Evolutionary conservation across 2,888 invertebrate species (phyloP).

Genomic region (Lepidochrysops patricia): DNA sequence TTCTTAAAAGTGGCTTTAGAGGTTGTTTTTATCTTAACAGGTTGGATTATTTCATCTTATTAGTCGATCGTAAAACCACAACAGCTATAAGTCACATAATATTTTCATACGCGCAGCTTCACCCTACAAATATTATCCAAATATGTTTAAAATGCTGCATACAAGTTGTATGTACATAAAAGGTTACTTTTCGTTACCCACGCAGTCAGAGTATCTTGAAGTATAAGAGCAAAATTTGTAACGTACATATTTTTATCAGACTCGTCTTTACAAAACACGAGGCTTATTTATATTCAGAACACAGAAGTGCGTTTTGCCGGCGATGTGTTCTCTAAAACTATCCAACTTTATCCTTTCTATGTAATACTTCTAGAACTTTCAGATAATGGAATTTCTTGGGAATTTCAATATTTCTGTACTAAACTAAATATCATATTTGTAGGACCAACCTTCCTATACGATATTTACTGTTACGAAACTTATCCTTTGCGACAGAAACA

Average conservation of each 20-base stretch:
- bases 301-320: constrained; percentile 1
- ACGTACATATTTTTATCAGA: background rate
- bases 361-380: constrained; percentile 6
- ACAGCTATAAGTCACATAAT: no score
- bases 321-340: background rate
- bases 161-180: no score
- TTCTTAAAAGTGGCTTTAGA: background rate
- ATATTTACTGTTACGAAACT: background rate
- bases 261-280: background rate
- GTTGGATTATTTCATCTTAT: no score
- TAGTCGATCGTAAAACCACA: no score
- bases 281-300: constrained; percentile 1
- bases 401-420: constrained; percentile 2
- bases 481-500: background rate
- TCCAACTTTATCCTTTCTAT: constrained; percentile 6
- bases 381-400: constrained; percentile 7
- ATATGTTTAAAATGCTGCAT: no score
- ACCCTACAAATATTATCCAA: no score
- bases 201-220: background rate
- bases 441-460: background rate
- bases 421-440: background rate
- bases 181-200: background rate
- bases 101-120: no score
- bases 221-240: background rate
- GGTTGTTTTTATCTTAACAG: background rate